A percentile compares a stretch with the other conserved stretches of the same genome.
Evolutionary conservation across 2,797 vertebrate genomes (phyloP).

Genomic region (Picus viridis): DNA sequence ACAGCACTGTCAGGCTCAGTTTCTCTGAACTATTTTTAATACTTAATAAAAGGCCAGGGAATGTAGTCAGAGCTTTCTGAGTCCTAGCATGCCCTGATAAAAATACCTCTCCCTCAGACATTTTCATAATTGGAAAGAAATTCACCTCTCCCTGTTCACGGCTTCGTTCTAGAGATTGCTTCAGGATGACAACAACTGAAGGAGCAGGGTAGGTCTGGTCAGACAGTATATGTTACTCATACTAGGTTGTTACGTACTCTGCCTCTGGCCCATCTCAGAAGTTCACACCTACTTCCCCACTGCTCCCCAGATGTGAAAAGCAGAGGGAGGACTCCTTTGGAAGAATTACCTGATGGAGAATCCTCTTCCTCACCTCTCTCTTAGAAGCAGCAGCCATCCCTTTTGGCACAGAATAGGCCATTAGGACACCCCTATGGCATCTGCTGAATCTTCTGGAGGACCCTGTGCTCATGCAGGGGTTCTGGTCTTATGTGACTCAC

Average conservation of each 20-base stretch:
- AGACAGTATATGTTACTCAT: neutral
- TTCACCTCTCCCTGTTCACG: neutral
- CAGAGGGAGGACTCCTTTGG: neutral
- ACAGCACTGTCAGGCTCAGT: neutral
- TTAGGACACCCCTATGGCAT: neutral
- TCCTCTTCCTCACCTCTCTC: neutral
- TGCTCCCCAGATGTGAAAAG: neutral
- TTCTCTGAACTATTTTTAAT: conserved; percentile 48
- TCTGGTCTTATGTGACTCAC: neutral
- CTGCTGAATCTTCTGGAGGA: neutral
- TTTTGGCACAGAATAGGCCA: neutral
- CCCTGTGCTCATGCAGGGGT: neutral
- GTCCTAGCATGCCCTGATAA: neutral
- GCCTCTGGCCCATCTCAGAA: neutral
- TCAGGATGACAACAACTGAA: neutral
- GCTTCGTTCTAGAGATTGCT: conserved; percentile 36
- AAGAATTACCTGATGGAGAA: neutral
- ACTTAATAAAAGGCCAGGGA: neutral
- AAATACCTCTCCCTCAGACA: conserved; percentile 47
- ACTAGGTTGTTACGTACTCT: neutral
- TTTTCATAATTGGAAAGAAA: conserved; percentile 58
- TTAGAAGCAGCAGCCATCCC: neutral
- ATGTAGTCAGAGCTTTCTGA: conserved; percentile 3
- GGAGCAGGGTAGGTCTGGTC: conserved; percentile 10
- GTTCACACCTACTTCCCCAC: neutral